Conservation (phyloP, 2,888 invertebrate genomes). For the Drosophila putrida region DNA sequence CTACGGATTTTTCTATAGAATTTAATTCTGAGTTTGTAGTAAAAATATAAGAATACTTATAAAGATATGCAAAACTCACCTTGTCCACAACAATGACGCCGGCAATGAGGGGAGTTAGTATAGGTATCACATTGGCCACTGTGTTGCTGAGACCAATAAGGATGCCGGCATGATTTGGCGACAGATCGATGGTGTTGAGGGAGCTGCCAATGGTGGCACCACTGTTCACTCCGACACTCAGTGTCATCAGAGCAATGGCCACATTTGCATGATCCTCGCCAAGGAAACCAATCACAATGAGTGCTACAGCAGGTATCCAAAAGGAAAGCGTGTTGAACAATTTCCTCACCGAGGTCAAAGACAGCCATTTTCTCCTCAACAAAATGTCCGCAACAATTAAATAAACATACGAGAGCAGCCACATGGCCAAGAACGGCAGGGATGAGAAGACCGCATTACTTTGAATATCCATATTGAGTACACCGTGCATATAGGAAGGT, state of each 20-base stretch:
- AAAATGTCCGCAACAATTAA: constrained; percentile 86
- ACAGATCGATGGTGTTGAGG: constrained; percentile 88
- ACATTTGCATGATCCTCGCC: constrained; percentile 82
- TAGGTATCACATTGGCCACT: constrained; percentile 87
- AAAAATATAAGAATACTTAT: too few species aligned
- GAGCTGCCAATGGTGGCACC: constrained; percentile 84
- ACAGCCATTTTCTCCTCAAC: constrained; percentile 83
- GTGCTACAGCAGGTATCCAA: constrained; percentile 86
- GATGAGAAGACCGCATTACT: constrained; percentile 86
- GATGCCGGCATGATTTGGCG: constrained; percentile 89
- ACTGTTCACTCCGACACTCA: constrained; percentile 86
- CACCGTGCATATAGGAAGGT: constrained; percentile 89
- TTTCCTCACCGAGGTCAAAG: constrained; percentile 79
- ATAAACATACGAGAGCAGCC: constrained; percentile 86
- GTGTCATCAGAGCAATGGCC: constrained; percentile 86
- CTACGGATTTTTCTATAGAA: too few species aligned
- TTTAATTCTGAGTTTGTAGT: too few species aligned
- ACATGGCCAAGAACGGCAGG: constrained; percentile 86
- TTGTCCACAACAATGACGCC: constrained; percentile 86
- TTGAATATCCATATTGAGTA: constrained; percentile 88
- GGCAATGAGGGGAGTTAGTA: constrained; percentile 87
- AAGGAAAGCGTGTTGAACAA: constrained; percentile 80
- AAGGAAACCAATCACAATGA: constrained; percentile 86
- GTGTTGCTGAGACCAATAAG: constrained; percentile 89
- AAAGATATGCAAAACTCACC: too few species aligned